Evolutionary conservation across 2,888 invertebrate species (phyloP), one percentile per base, ranked within the genome.

Genomic region (Caenorhabditis angaria): DNA sequence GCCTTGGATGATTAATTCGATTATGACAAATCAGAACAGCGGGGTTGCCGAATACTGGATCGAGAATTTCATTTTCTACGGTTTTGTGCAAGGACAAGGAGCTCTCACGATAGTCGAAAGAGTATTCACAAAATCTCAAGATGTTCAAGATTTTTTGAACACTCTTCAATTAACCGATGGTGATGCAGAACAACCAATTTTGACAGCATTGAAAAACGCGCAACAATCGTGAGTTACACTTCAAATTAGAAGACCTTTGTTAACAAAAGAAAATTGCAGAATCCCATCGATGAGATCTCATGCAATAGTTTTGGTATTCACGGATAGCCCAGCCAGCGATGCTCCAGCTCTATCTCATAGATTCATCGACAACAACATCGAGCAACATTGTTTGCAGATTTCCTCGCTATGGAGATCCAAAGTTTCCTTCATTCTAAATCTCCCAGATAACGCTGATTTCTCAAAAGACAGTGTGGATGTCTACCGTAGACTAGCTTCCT

Each of bases 1-100:
- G 32, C 22, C 25, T 3, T 47, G 55, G 8, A 64, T 66, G 55
- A 32, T 71, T 20, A n/a, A 54, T 6, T 29, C 18, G n/a, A 27
- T 61, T 28, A 64, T 54, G 14, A 58, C 60, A 61, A 65, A 47
- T 27, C 50, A 28, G 22, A 57, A 55, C 10, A 50, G n/a, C 6
- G 29, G 10, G 8, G 20, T 35, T 14, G 65, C 18, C 1, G 60
- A 60, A 6, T 32, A 66, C n/a, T 71, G 71, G 71, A 66, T 71
- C 10, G 62, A 53, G 20, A 71, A 71, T 61, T 71, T 29, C 54
- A 71, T 71, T 29, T n/a, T 71, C 10, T 66, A 71, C 47, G 71
- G 71, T 47, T 71, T 71, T 29, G 66, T 60, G 14, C 51, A 59
- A 53, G 2, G 28, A 0, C 35, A 28, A 14, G 18, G 41, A 14